Conservation (phyloP, 2,888 invertebrate species). For the Emmelina monodactyla region DNA sequence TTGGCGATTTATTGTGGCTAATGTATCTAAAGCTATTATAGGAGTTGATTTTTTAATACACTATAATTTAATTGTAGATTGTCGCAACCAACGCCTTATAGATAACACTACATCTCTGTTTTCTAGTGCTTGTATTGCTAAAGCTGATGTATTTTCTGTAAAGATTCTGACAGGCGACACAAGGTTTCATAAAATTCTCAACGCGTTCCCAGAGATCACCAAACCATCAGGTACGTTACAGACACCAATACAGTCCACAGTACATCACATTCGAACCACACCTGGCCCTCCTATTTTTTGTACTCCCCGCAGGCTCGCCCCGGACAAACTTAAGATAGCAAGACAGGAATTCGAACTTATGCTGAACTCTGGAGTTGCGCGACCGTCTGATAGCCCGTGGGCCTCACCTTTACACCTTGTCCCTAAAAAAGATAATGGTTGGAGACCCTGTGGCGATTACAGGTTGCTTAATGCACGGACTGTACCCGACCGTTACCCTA, state of each 20-base stretch:
- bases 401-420: neutral
- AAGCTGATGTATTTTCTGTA: neutral
- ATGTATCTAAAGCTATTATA: neutral
- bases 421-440: slow-evolving; percentile 15
- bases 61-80: neutral
- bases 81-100: neutral
- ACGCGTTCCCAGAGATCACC: slow-evolving; percentile 8
- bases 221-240: slow-evolving; percentile 6
- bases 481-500: neutral
- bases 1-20: neutral
- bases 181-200: slow-evolving; percentile 4
- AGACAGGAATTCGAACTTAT: slow-evolving; percentile 6
- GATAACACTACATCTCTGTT: neutral
- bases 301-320: slow-evolving; percentile 6
- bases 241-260: slow-evolving; percentile 6
- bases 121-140: neutral
- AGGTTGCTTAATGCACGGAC: neutral
- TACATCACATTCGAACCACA: slow-evolving; percentile 11
- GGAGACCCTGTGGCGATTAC: slow-evolving; percentile 2
- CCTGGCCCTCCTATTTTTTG: slow-evolving; percentile 11
- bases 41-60: neutral
- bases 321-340: slow-evolving; percentile 8
- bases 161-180: slow-evolving; percentile 2
- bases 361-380: neutral
- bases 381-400: slow-evolving; percentile 1